Evolutionary conservation across 2,888 invertebrate genomes (phyloP).

Genomic region (Drymonia ruficornis): DNA sequence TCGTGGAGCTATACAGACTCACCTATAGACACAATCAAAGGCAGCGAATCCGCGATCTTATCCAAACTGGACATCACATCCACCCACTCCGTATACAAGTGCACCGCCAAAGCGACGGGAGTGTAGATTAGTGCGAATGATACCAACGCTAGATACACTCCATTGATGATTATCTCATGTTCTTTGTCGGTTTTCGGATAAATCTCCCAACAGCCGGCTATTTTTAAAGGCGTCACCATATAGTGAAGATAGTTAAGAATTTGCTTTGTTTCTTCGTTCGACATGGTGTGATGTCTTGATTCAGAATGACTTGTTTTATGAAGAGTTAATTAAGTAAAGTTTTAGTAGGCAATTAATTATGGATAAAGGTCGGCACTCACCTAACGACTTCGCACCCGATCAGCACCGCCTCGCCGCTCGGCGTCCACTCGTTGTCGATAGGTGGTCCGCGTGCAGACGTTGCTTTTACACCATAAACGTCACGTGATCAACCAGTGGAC

Average conservation of each 20-base stretch:
- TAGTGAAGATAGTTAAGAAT: conserved; percentile 51
- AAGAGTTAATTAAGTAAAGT: no score
- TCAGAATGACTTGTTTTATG: not conserved
- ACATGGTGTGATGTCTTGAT: conserved; percentile 3
- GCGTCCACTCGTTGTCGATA: no score
- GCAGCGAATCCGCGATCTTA: conserved; percentile 65
- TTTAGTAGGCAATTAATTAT: no score
- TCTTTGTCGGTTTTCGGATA: conserved; percentile 45
- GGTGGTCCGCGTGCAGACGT: no score
- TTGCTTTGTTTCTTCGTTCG: conserved; percentile 13
- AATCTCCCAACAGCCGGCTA: conserved; percentile 72
- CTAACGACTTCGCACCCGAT: no score
- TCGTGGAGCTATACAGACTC: not conserved
- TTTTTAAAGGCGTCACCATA: conserved; percentile 58
- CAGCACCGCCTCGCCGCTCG: no score
- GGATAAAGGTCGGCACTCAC: no score
- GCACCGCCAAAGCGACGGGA: conserved; percentile 47
- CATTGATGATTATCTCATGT: conserved; percentile 51
- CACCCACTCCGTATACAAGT: conserved; percentile 64
- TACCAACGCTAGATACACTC: conserved; percentile 58
- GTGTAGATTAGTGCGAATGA: conserved; percentile 55
- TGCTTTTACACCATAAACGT: no score
- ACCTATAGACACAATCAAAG: conserved; percentile 54
- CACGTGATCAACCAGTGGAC: no score
- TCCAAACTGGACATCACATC: conserved; percentile 65